Evolutionary conservation across 2,797 vertebrate species (phyloP).

Genomic region (Karalla daura): DNA sequence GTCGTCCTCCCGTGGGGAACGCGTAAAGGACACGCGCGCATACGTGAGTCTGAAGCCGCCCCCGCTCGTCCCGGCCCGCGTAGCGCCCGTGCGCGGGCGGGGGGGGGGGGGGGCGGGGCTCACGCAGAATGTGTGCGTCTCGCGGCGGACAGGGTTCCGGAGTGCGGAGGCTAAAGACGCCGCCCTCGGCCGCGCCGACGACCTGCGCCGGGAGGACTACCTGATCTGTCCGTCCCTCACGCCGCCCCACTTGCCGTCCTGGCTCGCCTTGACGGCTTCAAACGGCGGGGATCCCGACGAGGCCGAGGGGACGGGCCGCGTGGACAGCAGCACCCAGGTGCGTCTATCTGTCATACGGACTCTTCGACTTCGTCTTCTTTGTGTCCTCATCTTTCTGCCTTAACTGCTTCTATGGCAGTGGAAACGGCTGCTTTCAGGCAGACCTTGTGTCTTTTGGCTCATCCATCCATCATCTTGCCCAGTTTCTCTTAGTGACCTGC

Average conservation of each 20-base stretch:
- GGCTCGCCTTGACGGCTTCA: constrained; percentile 38
- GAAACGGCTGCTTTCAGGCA: too few relatives aligned
- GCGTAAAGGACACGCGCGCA: constrained; percentile 78
- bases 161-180: constrained; percentile 58
- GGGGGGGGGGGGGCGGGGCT: too few relatives aligned
- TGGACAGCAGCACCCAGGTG: constrained; percentile 22
- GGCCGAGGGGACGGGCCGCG: background rate
- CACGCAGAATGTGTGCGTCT: background rate
- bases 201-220: constrained; percentile 74
- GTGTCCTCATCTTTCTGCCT: too few relatives aligned
- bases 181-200: constrained; percentile 72
- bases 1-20: constrained; percentile 78
- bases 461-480: too few relatives aligned
- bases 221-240: constrained; percentile 80
- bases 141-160: constrained; percentile 74
- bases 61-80: rapidly evolving
- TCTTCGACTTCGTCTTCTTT: too few relatives aligned
- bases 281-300: background rate
- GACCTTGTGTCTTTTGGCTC: too few relatives aligned
- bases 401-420: too few relatives aligned
- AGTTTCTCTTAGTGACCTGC: too few relatives aligned
- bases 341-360: too few relatives aligned
- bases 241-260: constrained; percentile 69
- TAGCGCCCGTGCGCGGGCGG: background rate
- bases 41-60: constrained; percentile 82